Base-by-base conservation (phyloP, 53 echinoderm and acorn worm species). In the Apostichopus leukothele region DNA sequence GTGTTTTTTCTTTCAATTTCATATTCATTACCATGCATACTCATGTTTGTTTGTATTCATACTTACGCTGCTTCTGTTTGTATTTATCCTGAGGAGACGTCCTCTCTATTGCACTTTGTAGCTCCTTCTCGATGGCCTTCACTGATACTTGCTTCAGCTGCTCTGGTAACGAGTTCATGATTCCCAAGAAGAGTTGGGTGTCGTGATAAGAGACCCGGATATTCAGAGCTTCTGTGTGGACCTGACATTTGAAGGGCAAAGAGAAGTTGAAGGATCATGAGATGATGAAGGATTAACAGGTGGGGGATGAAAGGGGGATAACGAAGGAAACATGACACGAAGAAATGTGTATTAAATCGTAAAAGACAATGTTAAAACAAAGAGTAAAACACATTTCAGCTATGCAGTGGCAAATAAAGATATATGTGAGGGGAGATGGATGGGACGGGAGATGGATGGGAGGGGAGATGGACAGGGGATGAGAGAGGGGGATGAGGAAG, bases 191-290 rank as follows among this genome's bases (percentile, higher is more conserved):
- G 22, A 99, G 92, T 60, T 93, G 92, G 75, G 96, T 94, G 74
- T 99, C 99, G 27, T 99, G 96, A 89, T 99, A 99, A 7, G 99
- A 99, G 18, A 99, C 93, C 6, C 99, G 91, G 60, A 99, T 88
- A 85, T 96, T 96, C 88, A 99, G 52, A 0, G 99, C 90, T 83
- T 99, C 96, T 50, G 95, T 88, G 60, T 96, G 93, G 50, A 99
- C 90, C 99, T 99, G 53, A 5, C 25, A 20, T 18, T 12, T 18
- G n/a, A 0, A 22, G 20, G 12, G 3, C 39, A 63, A 86, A 51
- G 5, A 86, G 52, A 50, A 59, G 6, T 0, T 39, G 39, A 39
- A 39, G 3, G 39, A 39, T 39, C n/a, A n/a, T n/a, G n/a, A n/a
- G n/a, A n/a, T n/a, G n/a, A 0, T 39, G 39, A 39, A 39, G 3